These are phyloP conservation scores for Liposcelis brunnea DNA, from an alignment of 2,888 invertebrate genomes.

Conservation along the genomic window DNA sequence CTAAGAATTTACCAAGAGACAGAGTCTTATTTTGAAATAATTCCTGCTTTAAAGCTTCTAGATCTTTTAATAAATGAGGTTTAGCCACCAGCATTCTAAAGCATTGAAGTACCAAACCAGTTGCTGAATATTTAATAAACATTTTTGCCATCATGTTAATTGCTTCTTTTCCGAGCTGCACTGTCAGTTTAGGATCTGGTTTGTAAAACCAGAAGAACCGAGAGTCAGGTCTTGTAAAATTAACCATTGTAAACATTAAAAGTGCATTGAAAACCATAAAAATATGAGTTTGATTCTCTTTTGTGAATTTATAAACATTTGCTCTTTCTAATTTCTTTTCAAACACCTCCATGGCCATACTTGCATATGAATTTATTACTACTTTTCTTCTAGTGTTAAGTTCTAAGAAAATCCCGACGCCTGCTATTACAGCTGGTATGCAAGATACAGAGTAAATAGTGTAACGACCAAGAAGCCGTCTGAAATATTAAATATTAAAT, in stretches of 20 bases:
- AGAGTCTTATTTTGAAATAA: neutral
- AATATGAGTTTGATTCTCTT: neutral
- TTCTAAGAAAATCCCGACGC: neutral
- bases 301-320: neutral
- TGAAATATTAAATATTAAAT: neutral
- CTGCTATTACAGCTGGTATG: neutral
- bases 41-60: neutral
- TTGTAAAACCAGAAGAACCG: too few relatives aligned
- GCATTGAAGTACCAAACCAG: too few relatives aligned
- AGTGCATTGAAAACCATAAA: neutral
- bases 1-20: neutral
- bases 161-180: too few relatives aligned
- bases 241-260: neutral
- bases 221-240: neutral
- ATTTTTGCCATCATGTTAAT: too few relatives aligned
- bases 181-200: too few relatives aligned
- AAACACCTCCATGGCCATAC: neutral
- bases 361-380: neutral
- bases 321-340: neutral
- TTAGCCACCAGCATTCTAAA: too few relatives aligned
- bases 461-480: neutral
- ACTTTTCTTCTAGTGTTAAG: neutral
- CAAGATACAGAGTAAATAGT: neutral
- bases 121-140: too few relatives aligned
- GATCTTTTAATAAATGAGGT: too few relatives aligned